These are phyloP conservation scores for Hypotaenidia philippensis DNA, from an alignment of 2,797 vertebrate genomes.

Conservation along the genomic window DNA sequence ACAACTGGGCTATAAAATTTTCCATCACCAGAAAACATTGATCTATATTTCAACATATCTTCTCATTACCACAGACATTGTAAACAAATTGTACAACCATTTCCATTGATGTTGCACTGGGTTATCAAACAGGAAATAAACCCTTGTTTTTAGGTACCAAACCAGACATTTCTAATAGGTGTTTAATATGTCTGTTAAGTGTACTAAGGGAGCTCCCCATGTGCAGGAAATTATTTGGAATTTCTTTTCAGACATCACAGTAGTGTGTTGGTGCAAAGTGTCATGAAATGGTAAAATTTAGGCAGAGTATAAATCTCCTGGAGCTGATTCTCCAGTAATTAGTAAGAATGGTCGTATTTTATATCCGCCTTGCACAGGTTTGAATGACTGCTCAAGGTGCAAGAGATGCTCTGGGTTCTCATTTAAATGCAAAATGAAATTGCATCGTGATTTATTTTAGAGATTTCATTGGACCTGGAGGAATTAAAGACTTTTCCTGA, in stretches of 20 bases:
- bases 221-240: neutral
- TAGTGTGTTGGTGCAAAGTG: neutral
- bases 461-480: neutral
- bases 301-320: neutral
- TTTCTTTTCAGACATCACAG: neutral
- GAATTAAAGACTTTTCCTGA: neutral
- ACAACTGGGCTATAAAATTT: neutral
- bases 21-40: neutral
- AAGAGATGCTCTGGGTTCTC: neutral
- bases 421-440: conserved; percentile 22
- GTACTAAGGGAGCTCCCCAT: neutral
- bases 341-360: neutral
- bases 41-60: neutral
- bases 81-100: neutral
- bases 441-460: neutral
- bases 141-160: neutral
- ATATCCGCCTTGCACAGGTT: neutral
- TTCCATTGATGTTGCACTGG: neutral
- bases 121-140: neutral
- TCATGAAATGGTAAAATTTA: neutral
- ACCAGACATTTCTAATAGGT: neutral
- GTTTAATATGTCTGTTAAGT: neutral
- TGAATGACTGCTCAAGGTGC: conserved; percentile 14
- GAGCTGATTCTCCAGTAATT: neutral
- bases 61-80: neutral